Conservation (phyloP, 2,888 invertebrate genomes). For the Heterodera filipjevi region DNA sequence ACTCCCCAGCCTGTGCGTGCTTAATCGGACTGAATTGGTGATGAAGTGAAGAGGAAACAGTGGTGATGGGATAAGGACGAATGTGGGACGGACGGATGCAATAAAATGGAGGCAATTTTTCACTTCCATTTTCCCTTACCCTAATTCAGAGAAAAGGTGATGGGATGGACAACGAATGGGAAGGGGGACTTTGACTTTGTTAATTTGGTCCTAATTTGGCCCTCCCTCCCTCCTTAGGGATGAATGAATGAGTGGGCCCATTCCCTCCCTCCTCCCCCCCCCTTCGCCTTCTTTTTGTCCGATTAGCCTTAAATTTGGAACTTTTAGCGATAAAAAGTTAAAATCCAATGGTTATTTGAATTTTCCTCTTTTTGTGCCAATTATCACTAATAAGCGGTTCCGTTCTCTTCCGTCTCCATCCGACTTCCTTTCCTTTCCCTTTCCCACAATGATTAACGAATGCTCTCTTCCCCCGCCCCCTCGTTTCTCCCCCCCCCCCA, state of each 20-base stretch:
- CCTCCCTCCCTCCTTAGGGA: not conserved
- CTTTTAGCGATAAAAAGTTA: too few relatives aligned
- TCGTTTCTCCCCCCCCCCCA: not conserved
- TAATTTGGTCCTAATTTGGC: not conserved
- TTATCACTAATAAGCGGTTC: not conserved
- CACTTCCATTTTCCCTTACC: not conserved
- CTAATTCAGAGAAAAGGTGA: not conserved
- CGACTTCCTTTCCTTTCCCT: not conserved
- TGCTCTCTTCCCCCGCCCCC: not conserved
- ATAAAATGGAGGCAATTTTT: conserved; percentile 1
- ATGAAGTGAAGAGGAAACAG: not conserved
- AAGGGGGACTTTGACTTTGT: not conserved
- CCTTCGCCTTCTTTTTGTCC: too few relatives aligned
- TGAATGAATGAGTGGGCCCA: not conserved
- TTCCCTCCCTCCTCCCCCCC: not conserved
- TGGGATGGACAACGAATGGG: not conserved
- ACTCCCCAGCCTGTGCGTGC: not conserved
- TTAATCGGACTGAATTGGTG: not conserved
- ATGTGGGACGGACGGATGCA: not conserved
- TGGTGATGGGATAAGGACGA: not conserved
- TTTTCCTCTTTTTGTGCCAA: not conserved
- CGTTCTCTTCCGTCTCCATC: not conserved
- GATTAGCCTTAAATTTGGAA: not conserved
- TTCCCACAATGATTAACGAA: not conserved
- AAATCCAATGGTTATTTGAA: not conserved